phyloP scores from a whole-genome alignment of 1,140 invertebrate genomes.

The Platorchestia sp. region DNA sequence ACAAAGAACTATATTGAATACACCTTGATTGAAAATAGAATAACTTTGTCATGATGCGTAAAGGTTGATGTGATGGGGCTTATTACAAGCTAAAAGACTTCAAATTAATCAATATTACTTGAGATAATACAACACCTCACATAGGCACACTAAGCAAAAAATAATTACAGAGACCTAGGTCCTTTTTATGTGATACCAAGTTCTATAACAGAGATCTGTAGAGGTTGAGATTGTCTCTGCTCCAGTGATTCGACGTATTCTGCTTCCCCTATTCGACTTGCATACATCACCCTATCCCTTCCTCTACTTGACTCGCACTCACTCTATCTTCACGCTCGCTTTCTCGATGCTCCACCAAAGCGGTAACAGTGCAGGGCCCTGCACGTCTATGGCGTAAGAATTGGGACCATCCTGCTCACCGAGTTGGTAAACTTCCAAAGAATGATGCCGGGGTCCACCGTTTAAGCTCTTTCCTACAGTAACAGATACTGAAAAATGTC shows the following conservation, averaged over 20 bases:
- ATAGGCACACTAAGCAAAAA: too few relatives aligned
- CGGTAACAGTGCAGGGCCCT: not conserved
- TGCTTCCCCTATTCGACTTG: not conserved
- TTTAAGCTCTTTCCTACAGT: not conserved
- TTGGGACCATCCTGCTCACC: not conserved
- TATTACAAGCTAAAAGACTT: too few relatives aligned
- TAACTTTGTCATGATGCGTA: too few relatives aligned
- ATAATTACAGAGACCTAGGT: too few relatives aligned
- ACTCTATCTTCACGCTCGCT: not conserved
- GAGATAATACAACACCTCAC: too few relatives aligned
- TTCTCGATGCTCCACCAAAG: not conserved
- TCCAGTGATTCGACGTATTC: not conserved
- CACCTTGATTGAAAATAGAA: too few relatives aligned
- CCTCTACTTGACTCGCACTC: not conserved
- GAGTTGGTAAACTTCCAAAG: not conserved
- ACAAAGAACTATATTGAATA: too few relatives aligned
- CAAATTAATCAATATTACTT: too few relatives aligned
- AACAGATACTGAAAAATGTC: not conserved
- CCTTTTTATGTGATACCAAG: not conserved
- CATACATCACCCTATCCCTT: constrained; percentile 2
- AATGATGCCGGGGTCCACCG: not conserved
- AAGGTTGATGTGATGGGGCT: too few relatives aligned
- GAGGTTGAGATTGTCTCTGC: not conserved
- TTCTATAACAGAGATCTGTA: not conserved
- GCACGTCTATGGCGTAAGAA: not conserved